These are phyloP conservation scores for Drosophila sproati DNA, from an alignment of 1,140 invertebrate genomes.

Conservation along the genomic window DNA sequence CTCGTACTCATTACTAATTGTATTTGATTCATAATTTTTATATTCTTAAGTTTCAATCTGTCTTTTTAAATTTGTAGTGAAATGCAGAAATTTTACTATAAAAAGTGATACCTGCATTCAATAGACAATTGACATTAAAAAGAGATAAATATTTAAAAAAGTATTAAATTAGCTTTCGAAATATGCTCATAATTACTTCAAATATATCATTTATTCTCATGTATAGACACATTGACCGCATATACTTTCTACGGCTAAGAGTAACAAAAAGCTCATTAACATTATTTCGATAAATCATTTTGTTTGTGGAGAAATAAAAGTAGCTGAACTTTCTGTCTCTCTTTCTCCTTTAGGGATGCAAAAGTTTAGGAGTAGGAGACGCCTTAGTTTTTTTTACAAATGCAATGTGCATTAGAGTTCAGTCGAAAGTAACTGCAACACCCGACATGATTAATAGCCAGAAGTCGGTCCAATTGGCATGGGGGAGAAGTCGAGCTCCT, in stretches of 20 bases:
- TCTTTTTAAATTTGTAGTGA: no score
- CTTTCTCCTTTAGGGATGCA: neutral
- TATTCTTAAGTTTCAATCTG: no score
- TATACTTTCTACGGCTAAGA: neutral
- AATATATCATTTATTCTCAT: no score
- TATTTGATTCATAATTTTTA: no score
- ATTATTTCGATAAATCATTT: conserved; percentile 34
- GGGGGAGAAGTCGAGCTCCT: neutral
- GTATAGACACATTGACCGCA: no score
- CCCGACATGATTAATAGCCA: conserved; percentile 68
- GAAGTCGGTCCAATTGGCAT: conserved; percentile 26
- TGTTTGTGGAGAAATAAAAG: conserved; percentile 15
- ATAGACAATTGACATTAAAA: no score
- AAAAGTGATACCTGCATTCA: no score
- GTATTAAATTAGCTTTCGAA: no score
- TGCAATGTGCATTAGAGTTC: conserved; percentile 59
- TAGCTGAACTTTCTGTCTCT: conserved; percentile 15
- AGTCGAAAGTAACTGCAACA: conserved; percentile 47
- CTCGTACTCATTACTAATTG: no score
- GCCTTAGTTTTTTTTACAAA: conserved; percentile 21
- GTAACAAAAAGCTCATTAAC: conserved; percentile 17
- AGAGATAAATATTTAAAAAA: no score
- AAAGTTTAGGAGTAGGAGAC: neutral
- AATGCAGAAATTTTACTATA: no score
- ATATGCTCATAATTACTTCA: no score